Evolutionary conservation across 2,113 vertebrate species (phyloP).

Genomic region (Chlamydotis undulata): DNA sequence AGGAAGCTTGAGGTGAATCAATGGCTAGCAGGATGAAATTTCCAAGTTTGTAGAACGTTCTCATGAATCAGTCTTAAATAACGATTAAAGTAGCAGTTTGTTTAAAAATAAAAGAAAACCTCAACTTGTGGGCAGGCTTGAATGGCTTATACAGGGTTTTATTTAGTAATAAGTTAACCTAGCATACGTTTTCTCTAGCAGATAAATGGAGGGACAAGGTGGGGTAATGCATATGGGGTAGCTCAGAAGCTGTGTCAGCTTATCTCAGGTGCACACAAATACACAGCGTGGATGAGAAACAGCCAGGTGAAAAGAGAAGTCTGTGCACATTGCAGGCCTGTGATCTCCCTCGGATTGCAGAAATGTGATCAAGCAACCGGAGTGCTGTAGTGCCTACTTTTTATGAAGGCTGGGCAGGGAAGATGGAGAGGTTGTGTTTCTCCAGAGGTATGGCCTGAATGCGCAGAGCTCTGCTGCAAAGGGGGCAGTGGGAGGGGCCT

Average conservation of each 20-base stretch:
- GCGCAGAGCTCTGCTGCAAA: background rate
- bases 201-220: background rate
- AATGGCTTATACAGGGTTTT: background rate
- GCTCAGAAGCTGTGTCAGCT: background rate
- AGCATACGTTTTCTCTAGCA: background rate
- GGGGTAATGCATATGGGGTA: background rate
- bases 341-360: background rate
- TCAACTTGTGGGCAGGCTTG: background rate
- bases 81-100: background rate
- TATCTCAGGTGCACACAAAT: background rate
- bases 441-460: background rate
- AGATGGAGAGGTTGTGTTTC: background rate
- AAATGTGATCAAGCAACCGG: background rate
- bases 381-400: background rate
- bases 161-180: background rate
- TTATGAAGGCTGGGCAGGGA: too few species aligned
- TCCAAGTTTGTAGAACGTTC: background rate
- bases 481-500: too few species aligned
- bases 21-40: background rate
- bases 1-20: background rate
- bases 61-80: background rate
- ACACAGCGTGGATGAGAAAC: background rate
- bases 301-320: background rate
- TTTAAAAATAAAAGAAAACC: background rate
- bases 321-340: background rate